phyloP scores from a whole-genome alignment of 2,888 invertebrate genomes.

The Coenonympha arcania region DNA sequence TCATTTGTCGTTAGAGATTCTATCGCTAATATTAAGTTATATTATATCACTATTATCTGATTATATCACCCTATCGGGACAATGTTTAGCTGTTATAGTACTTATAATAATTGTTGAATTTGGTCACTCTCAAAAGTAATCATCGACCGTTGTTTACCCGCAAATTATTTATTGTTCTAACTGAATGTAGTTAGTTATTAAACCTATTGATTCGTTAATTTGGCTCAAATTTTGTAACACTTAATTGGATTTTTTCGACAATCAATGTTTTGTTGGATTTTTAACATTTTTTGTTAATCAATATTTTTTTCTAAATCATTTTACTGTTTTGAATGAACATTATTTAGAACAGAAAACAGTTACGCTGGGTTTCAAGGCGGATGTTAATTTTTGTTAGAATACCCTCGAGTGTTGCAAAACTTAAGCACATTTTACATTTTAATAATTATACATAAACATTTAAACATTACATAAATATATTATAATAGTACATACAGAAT shows the following conservation, averaged over 20 bases:
- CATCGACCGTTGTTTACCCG: slow-evolving; percentile 21
- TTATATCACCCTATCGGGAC: slow-evolving; percentile 24
- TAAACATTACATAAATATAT: slow-evolving; percentile 46
- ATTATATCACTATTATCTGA: slow-evolving; percentile 24
- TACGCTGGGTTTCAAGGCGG: too few relatives aligned
- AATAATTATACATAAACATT: slow-evolving; percentile 41
- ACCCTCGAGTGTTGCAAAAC: slow-evolving; percentile 19
- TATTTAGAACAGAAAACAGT: too few relatives aligned
- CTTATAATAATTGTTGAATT: slow-evolving; percentile 26
- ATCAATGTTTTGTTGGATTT: neutral
- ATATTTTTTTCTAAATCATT: too few relatives aligned
- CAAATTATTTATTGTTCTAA: slow-evolving; percentile 18
- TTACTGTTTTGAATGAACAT: too few relatives aligned
- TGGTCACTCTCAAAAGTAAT: slow-evolving; percentile 24
- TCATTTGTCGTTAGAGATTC: slow-evolving; percentile 41
- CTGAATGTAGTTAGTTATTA: slow-evolving; percentile 12
- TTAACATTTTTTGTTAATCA: too few relatives aligned
- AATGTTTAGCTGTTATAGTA: slow-evolving; percentile 27
- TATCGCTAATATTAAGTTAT: slow-evolving; percentile 40
- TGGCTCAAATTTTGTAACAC: slow-evolving; percentile 20
- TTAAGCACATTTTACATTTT: slow-evolving; percentile 13
- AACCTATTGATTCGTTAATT: slow-evolving; percentile 16
- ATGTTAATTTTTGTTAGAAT: too few relatives aligned
- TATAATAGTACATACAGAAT: slow-evolving; percentile 32
- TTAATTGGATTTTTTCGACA: neutral